A percentile compares a stretch with the other conserved stretches of the same genome.
Conservation (phyloP, 1,140 invertebrate genomes). For the Nephotettix cincticeps region DNA sequence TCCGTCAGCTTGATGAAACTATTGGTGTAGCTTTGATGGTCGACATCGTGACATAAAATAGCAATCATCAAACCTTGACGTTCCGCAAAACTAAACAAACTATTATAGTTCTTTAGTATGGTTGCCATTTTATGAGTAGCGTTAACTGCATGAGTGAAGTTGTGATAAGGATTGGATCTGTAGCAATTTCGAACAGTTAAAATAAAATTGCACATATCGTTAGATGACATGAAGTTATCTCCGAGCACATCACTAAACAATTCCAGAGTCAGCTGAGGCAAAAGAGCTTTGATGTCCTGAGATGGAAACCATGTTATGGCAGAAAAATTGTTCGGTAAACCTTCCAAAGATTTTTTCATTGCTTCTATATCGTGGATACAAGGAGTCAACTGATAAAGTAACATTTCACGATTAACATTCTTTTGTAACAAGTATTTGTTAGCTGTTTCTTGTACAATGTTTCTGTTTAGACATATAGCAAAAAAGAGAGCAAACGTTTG, state of each 20-base stretch:
- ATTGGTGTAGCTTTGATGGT: constrained; percentile 58
- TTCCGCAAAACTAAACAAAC: constrained; percentile 52
- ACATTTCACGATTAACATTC: neutral
- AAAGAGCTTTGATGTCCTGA: neutral
- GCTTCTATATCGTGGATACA: neutral
- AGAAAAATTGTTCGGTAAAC: constrained; percentile 2
- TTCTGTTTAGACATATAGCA: neutral
- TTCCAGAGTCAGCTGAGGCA: constrained; percentile 21
- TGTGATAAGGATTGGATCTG: constrained; percentile 55
- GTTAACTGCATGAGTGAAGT: constrained; percentile 58
- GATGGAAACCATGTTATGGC: constrained; percentile 24
- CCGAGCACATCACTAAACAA: constrained; percentile 21
- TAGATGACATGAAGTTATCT: constrained; percentile 9
- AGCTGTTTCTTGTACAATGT: neutral
- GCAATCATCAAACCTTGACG: constrained; percentile 54
- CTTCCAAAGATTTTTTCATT: neutral
- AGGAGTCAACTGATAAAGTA: neutral
- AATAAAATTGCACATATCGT: constrained; percentile 46
- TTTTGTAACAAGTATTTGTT: neutral
- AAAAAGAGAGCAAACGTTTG: neutral
- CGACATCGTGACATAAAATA: constrained; percentile 57
- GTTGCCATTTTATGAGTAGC: constrained; percentile 58
- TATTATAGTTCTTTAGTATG: constrained; percentile 51
- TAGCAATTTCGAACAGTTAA: constrained; percentile 53
- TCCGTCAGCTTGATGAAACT: constrained; percentile 53